These are phyloP conservation scores for Myanophis thanlyinensis DNA, from an alignment of 2,113 vertebrate species.

Conservation along the genomic window DNA sequence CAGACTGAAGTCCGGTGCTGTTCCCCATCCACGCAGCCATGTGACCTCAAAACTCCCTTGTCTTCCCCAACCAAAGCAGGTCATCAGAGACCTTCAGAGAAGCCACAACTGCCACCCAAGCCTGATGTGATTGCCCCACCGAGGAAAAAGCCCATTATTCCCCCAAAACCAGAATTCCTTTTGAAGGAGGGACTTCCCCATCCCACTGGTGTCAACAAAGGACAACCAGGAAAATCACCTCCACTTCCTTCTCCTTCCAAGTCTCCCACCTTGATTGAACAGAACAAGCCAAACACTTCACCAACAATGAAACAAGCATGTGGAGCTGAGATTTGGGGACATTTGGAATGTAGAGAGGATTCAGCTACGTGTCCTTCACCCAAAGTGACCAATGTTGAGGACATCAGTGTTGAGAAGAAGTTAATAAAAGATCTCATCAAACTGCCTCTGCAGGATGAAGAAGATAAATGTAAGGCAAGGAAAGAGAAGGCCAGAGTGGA, in stretches of 20 bases:
- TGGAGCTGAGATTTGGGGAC: not conserved
- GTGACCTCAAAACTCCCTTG: constrained; percentile 28
- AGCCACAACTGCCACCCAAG: constrained; percentile 70
- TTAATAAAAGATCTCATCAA: constrained; percentile 26
- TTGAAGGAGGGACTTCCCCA: constrained; percentile 34
- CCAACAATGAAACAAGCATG: not conserved
- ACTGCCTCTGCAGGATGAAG: constrained; percentile 59
- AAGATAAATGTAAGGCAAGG: constrained; percentile 54
- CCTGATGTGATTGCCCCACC: constrained; percentile 54
- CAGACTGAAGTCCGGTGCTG: constrained; percentile 63
- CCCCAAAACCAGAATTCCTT: constrained; percentile 70
- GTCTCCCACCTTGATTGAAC: constrained; percentile 16
- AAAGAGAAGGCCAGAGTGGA: constrained; percentile 43
- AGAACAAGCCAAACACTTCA: constrained; percentile 24
- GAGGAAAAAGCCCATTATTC: constrained; percentile 63
- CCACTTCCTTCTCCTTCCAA: constrained; percentile 31
- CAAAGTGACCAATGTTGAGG: constrained; percentile 13
- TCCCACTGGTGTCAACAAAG: constrained; percentile 27
- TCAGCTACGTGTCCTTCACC: not conserved
- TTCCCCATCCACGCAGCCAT: constrained; percentile 49
- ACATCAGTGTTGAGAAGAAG: constrained; percentile 25
- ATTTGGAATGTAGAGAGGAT: not conserved
- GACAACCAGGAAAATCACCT: constrained; percentile 32
- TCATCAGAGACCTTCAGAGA: constrained; percentile 60
- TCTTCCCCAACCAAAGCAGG: constrained; percentile 48